These are phyloP conservation scores for Marisa cornuarietis DNA, from an alignment of 1,140 invertebrate genomes.

Conservation along the genomic window DNA sequence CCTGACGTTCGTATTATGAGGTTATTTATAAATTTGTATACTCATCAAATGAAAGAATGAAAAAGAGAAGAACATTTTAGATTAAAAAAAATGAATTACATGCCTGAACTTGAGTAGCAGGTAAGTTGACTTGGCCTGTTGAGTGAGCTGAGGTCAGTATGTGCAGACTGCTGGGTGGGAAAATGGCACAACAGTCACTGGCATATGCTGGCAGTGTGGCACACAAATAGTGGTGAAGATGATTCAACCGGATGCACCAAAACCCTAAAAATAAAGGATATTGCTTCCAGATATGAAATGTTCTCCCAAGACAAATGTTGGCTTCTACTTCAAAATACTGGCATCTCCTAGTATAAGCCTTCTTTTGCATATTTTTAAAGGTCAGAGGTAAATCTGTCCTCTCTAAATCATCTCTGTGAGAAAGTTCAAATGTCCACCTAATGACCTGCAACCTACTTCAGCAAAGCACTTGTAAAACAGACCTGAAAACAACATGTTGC, in stretches of 20 bases:
- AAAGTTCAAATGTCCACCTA: no score
- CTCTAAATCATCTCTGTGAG: no score
- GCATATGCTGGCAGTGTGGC: constrained; percentile 49
- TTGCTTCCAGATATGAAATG: background rate
- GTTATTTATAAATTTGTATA: background rate
- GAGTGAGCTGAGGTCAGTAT: constrained; percentile 22
- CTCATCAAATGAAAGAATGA: no score
- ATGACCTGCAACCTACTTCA: no score
- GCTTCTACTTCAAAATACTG: no score
- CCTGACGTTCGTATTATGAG: background rate
- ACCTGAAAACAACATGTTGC: constrained; percentile 37
- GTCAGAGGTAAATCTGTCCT: no score
- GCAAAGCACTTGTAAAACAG: background rate
- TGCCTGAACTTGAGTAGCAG: constrained; percentile 15
- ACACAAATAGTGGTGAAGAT: constrained; percentile 54
- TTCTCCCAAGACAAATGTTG: background rate
- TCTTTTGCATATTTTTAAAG: no score
- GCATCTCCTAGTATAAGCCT: no score
- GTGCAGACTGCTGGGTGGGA: constrained; percentile 44
- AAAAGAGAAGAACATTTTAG: no score
- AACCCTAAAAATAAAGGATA: constrained; percentile 34
- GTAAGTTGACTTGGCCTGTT: constrained; percentile 27
- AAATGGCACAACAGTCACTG: constrained; percentile 52
- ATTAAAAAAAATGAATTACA: no score
- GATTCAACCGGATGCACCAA: constrained; percentile 48